phyloP scores from a whole-genome alignment of 1,140 invertebrate species.

The Episyrphus balteatus region DNA sequence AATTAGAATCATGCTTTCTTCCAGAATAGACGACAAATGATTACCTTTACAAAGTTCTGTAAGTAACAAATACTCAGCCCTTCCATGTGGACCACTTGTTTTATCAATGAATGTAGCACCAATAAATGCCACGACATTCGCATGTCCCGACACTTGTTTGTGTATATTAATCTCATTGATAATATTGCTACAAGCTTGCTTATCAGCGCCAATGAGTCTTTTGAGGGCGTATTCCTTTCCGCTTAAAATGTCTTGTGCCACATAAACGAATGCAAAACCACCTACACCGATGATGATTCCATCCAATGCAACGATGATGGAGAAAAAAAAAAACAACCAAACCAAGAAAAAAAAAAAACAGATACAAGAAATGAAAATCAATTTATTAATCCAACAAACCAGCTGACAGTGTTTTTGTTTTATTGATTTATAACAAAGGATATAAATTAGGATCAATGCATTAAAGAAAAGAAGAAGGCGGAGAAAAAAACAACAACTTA shows the following conservation, averaged over 20 bases:
- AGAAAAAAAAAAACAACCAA: constrained; percentile 15
- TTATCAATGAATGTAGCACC: constrained; percentile 63
- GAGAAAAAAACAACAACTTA: no score
- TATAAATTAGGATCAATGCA: background rate
- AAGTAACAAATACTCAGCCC: constrained; percentile 57
- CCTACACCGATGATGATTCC: constrained; percentile 46
- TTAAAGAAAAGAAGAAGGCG: no score
- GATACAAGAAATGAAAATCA: constrained; percentile 1
- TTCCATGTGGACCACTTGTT: constrained; percentile 51
- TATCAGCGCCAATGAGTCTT: constrained; percentile 66
- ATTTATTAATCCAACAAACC: constrained; percentile 16
- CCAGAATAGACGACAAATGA: background rate
- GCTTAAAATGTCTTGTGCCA: constrained; percentile 75
- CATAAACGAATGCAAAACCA: constrained; percentile 90
- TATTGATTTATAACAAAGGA: background rate
- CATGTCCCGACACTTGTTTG: constrained; percentile 65
- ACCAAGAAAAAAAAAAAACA: constrained; percentile 13
- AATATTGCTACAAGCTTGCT: constrained; percentile 63
- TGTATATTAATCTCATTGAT: constrained; percentile 68
- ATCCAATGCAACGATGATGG: constrained; percentile 28
- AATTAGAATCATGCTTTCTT: background rate
- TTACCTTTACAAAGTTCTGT: constrained; percentile 57
- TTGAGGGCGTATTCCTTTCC: constrained; percentile 87
- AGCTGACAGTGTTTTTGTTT: constrained; percentile 9
- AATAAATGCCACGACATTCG: constrained; percentile 70